These are phyloP conservation scores for Gasteruption jaculator DNA, from an alignment of 2,888 invertebrate species.

Conservation along the genomic window DNA sequence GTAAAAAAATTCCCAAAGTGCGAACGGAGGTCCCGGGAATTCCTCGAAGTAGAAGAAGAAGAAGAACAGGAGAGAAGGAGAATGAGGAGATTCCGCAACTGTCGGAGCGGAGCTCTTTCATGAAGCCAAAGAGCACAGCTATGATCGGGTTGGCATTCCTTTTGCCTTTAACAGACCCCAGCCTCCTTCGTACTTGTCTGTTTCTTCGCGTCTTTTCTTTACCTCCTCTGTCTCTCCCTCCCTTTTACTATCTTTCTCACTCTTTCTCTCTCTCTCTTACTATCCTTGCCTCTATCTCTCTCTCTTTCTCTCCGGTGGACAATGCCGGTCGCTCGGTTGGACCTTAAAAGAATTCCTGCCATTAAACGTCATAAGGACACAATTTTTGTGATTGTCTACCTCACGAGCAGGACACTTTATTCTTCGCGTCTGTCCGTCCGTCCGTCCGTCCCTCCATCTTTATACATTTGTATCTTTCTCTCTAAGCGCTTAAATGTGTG, in stretches of 20 bases:
- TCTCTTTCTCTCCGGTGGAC: constrained; percentile 15
- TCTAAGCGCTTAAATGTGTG: constrained; percentile 12
- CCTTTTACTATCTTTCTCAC: not conserved
- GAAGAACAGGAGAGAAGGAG: constrained; percentile 9
- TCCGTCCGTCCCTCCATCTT: constrained; percentile 26
- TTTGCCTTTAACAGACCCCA: constrained; percentile 38
- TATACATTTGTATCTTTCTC: no score
- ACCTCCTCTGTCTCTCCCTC: constrained; percentile 7
- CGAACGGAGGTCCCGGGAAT: no score
- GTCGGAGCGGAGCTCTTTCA: constrained; percentile 38
- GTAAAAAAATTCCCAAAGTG: no score
- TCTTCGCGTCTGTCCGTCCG: constrained; percentile 23
- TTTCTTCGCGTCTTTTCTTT: constrained; percentile 1
- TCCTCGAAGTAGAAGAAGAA: not conserved
- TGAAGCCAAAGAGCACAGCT: constrained; percentile 40
- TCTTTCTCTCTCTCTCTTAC: constrained; percentile 4
- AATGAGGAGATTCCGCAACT: constrained; percentile 36
- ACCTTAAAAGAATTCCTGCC: constrained; percentile 43
- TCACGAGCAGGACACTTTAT: constrained; percentile 20
- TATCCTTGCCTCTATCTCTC: constrained; percentile 1
- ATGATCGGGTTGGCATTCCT: constrained; percentile 47
- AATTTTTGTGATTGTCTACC: constrained; percentile 44
- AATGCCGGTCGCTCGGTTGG: constrained; percentile 20
- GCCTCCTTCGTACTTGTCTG: no score
- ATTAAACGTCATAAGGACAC: constrained; percentile 48